Conservation (phyloP, 2,113 vertebrate species). For the Passer montanus region DNA sequence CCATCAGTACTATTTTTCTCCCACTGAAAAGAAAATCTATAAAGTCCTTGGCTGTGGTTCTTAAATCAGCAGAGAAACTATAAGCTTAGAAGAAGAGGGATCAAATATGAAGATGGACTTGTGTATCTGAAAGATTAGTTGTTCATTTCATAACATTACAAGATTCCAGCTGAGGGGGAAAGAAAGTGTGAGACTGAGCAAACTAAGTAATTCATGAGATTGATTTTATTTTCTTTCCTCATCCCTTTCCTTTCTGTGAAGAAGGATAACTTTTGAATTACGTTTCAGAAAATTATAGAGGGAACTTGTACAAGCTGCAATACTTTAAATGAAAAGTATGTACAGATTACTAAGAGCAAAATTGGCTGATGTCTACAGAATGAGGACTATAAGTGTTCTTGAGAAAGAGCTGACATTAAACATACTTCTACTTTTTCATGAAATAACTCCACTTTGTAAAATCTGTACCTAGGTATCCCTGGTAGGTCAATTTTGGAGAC, state of each 20-base stretch:
- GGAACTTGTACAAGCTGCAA: background rate
- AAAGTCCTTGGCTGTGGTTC: background rate
- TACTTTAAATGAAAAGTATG: background rate
- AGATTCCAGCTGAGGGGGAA: background rate
- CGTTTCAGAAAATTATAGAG: background rate
- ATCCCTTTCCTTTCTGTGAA: background rate
- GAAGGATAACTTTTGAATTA: background rate
- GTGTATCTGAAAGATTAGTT: background rate
- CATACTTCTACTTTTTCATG: background rate
- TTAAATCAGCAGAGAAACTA: slow-evolving; percentile 9
- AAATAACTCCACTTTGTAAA: background rate
- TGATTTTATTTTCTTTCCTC: background rate
- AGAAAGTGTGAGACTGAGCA: background rate
- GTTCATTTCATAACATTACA: background rate
- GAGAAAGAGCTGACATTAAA: background rate
- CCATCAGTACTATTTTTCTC: background rate
- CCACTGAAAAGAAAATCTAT: background rate
- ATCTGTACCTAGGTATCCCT: background rate
- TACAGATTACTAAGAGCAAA: background rate
- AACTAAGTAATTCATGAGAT: background rate
- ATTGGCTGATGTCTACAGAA: background rate
- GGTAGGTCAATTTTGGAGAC: background rate
- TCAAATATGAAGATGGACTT: background rate
- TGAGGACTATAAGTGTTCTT: background rate
- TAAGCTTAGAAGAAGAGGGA: background rate